phyloP scores from a whole-genome alignment of 2,113 vertebrate genomes.

The Leucoraja erinaceus region DNA sequence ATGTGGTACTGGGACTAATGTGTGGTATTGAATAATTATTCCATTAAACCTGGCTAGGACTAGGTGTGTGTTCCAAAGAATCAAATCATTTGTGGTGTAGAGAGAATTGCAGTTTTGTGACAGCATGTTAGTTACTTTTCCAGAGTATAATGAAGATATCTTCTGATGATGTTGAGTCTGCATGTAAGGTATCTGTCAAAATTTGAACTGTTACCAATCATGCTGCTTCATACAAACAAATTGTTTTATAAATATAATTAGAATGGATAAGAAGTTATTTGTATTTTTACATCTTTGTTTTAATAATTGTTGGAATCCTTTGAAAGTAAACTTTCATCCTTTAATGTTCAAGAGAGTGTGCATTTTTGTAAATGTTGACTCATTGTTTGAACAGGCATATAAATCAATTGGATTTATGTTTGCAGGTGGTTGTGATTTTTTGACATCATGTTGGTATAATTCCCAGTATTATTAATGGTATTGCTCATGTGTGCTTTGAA shows the following conservation, averaged over 20 bases:
- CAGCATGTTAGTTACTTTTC: neutral
- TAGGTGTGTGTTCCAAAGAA: no score
- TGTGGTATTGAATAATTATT: no score
- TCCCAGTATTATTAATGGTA: slow-evolving; percentile 22
- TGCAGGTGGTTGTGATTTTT: slow-evolving; percentile 1
- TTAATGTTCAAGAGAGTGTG: neutral
- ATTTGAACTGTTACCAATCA: neutral
- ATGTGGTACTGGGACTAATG: no score
- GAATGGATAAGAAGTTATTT: neutral
- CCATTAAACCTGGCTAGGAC: no score
- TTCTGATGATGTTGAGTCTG: neutral
- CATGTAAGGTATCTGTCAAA: neutral
- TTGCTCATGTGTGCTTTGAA: neutral
- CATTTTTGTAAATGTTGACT: neutral
- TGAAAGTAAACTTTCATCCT: neutral
- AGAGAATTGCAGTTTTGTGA: neutral
- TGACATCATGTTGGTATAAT: neutral
- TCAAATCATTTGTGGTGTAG: no score
- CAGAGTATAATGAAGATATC: neutral
- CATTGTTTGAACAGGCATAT: neutral
- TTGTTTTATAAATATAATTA: neutral
- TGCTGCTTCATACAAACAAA: neutral
- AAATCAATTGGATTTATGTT: neutral
- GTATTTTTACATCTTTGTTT: neutral
- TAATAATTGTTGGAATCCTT: neutral